phyloP scores from a whole-genome alignment of 1,140 invertebrate species.

The Dryas iulia region DNA sequence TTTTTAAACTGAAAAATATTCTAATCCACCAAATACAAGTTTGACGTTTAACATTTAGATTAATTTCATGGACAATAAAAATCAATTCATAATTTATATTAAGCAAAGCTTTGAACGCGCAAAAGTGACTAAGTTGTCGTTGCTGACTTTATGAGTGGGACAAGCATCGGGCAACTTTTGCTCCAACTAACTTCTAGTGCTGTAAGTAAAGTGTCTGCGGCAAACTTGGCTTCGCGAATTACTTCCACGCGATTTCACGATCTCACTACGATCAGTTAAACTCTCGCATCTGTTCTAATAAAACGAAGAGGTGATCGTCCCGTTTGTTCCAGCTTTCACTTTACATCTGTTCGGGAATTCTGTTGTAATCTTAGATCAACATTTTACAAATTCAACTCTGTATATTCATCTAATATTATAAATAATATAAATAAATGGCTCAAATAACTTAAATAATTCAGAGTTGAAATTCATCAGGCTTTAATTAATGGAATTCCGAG shows the following conservation, averaged over 20 bases:
- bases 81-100: conserved; percentile 19
- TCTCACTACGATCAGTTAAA: conserved; percentile 57
- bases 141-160: conserved; percentile 56
- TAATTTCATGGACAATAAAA: neutral
- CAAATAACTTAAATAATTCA: conserved; percentile 25
- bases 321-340: conserved; percentile 5
- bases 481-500: conserved; percentile 57
- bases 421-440: conserved; percentile 23
- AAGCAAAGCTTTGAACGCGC: conserved; percentile 16
- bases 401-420: neutral
- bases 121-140: conserved; percentile 52
- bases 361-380: neutral
- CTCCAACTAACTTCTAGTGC: conserved; percentile 59
- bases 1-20: too few relatives aligned
- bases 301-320: conserved; percentile 28
- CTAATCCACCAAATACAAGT: too few relatives aligned
- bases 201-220: conserved; percentile 57
- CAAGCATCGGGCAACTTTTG: conserved; percentile 47
- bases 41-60: neutral
- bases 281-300: conserved; percentile 41
- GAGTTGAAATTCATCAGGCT: conserved; percentile 46
- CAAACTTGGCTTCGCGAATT: conserved; percentile 56
- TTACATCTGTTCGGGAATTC: neutral
- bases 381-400: neutral
- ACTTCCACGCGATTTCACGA: conserved; percentile 68